Percentiles rank a stretch among this genome's conserved stretches.
Evolutionary conservation across 2,797 vertebrate genomes (phyloP).

Genomic region (Hyperoplus immaculatus): DNA sequence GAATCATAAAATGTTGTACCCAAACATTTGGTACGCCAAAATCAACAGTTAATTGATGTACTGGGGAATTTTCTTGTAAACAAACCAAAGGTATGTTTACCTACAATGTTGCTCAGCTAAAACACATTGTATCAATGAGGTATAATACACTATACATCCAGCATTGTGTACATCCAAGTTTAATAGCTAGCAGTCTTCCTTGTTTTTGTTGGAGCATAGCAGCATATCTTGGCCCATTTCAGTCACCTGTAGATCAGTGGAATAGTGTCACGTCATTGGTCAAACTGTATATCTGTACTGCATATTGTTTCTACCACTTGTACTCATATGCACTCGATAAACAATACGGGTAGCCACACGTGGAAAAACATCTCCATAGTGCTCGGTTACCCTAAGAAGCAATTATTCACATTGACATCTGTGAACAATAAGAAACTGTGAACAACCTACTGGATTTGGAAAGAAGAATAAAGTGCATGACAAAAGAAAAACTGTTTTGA

Average conservation of each 20-base stretch:
- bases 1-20: not conserved
- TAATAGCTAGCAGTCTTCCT: not conserved
- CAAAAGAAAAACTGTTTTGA: not conserved
- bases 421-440: not conserved
- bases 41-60: not conserved
- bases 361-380: not conserved
- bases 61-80: not conserved
- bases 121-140: not conserved
- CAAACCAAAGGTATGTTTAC: not conserved
- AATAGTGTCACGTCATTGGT: not conserved
- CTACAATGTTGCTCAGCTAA: not conserved
- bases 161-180: not conserved
- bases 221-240: not conserved
- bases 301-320: too few species aligned
- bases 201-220: not conserved
- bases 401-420: not conserved
- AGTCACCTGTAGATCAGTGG: not conserved
- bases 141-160: not conserved
- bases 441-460: not conserved
- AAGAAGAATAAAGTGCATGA: constrained; percentile 1
- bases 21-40: constrained; percentile 7
- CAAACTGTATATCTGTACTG: not conserved
- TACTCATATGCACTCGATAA: not conserved
- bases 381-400: not conserved
- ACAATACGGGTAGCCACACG: not conserved